Conservation (phyloP, 2,888 invertebrate genomes). For the Drosophila heteroneura region DNA sequence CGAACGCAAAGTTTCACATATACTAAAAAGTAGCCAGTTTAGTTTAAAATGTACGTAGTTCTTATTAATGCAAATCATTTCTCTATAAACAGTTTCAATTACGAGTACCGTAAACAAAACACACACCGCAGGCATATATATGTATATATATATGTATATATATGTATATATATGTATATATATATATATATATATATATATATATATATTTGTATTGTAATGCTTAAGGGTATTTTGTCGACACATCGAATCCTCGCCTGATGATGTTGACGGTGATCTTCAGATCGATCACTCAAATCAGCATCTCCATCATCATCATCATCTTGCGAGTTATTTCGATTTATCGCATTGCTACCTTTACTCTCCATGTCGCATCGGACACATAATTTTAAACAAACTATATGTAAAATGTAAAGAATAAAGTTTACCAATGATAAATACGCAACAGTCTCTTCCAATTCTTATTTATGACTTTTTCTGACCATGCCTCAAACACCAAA, state of each 20-base stretch:
- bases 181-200: slow-evolving; percentile 14
- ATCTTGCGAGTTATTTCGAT: not conserved
- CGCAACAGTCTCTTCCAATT: slow-evolving; percentile 18
- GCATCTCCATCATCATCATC: slow-evolving; percentile 3
- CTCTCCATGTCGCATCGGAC: slow-evolving; percentile 57
- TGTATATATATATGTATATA: not conserved
- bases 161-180: slow-evolving; percentile 25
- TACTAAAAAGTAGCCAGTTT: slow-evolving; percentile 75
- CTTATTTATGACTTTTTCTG: slow-evolving; percentile 38
- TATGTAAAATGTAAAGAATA: slow-evolving; percentile 77
- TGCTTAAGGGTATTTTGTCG: slow-evolving; percentile 25
- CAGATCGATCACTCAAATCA: not conserved
- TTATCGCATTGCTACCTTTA: slow-evolving; percentile 38
- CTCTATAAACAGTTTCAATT: slow-evolving; percentile 40
- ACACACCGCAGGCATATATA: not conserved
- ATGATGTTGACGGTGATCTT: not conserved
- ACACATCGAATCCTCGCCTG: not conserved
- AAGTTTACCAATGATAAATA: slow-evolving; percentile 78
- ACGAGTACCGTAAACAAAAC: slow-evolving; percentile 12
- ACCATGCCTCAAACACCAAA: slow-evolving; percentile 45
- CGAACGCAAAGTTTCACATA: slow-evolving; percentile 38
- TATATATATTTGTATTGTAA: slow-evolving; percentile 33
- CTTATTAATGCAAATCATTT: slow-evolving; percentile 61
- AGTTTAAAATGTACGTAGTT: slow-evolving; percentile 70
- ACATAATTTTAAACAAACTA: slow-evolving; percentile 68